Conservation (phyloP, 1,140 invertebrate species). For the Ips nitidus region DNA sequence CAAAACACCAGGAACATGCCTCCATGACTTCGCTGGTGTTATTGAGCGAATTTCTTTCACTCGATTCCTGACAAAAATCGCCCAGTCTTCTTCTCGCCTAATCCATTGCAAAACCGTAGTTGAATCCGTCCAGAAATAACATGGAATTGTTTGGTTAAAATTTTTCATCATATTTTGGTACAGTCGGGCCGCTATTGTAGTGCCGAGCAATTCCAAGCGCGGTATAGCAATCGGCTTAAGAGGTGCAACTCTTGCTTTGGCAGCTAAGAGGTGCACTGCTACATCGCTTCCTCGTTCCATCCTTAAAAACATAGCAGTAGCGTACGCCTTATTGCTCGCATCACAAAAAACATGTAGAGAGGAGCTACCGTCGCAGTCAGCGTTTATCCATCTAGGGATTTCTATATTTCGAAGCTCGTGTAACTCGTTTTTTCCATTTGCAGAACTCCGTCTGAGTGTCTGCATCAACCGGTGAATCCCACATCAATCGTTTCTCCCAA, state of each 20-base stretch:
- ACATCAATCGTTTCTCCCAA: slow-evolving; percentile 23
- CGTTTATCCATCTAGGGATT: no score
- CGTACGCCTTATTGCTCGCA: no score
- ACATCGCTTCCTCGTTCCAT: no score
- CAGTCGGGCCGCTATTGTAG: no score
- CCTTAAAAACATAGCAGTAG: no score
- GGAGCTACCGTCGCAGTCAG: no score
- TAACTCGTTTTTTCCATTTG: slow-evolving; percentile 30
- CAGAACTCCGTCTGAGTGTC: slow-evolving; percentile 14
- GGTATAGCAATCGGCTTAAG: no score
- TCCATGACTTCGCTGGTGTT: slow-evolving; percentile 40
- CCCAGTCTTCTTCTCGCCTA: slow-evolving; percentile 38
- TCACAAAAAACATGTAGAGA: no score
- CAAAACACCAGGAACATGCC: slow-evolving; percentile 47
- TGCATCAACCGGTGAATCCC: slow-evolving; percentile 20
- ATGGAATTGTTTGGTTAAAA: not conserved
- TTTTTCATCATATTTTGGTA: no score
- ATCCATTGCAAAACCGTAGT: slow-evolving; percentile 50
- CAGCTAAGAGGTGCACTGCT: no score
- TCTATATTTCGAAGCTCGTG: slow-evolving; percentile 15
- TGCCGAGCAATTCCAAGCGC: no score
- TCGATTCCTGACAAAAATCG: slow-evolving; percentile 53
- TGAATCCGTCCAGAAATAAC: slow-evolving; percentile 49
- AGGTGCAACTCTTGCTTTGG: slow-evolving; percentile 44
- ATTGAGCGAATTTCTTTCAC: slow-evolving; percentile 48